Evolutionary conservation across 2,888 invertebrate species (phyloP), one percentile per base, ranked within the genome.

Genomic region (Gordius sp.): DNA sequence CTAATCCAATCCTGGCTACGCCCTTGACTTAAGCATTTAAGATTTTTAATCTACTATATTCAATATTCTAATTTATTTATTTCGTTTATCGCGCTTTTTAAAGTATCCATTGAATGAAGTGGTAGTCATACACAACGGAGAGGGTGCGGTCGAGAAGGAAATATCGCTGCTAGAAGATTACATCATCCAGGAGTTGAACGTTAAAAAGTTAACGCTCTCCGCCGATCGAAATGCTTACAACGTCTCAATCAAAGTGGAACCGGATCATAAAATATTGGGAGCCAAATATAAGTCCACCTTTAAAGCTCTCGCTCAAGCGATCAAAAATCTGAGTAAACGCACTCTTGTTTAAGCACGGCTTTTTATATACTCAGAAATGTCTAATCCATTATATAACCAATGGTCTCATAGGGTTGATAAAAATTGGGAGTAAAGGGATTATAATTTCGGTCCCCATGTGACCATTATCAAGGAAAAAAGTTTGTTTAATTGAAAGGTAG

Each of bases 21-120:
- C n/a, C n/a, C n/a, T n/a, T n/a, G n/a, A n/a, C n/a, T n/a, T n/a
- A n/a, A n/a, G n/a, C n/a, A n/a, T n/a, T n/a, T n/a, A n/a, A n/a
- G n/a, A n/a, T n/a, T n/a, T n/a, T n/a, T n/a, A n/a, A n/a, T n/a
- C n/a, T n/a, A n/a, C n/a, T n/a, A n/a, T n/a, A n/a, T n/a, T n/a
- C n/a, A n/a, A n/a, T n/a, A n/a, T n/a, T n/a, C n/a, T n/a, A n/a
- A n/a, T n/a, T n/a, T n/a, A n/a, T n/a, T n/a, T n/a, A n/a, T n/a
- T n/a, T n/a, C n/a, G n/a, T n/a, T n/a, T n/a, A n/a, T n/a, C n/a
- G n/a, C n/a, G n/a, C 39, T 13, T 33, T 33, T 63, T 63, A 20
- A 63, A 76, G 74, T 91, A 91, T 72, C 97, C 97, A 0, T 72
- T 97, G 60, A 84, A 83, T 20, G 89, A 91, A 71, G 78, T 93